phyloP scores from a whole-genome alignment of 1,140 invertebrate genomes.

The Sarcophaga bullata region DNA sequence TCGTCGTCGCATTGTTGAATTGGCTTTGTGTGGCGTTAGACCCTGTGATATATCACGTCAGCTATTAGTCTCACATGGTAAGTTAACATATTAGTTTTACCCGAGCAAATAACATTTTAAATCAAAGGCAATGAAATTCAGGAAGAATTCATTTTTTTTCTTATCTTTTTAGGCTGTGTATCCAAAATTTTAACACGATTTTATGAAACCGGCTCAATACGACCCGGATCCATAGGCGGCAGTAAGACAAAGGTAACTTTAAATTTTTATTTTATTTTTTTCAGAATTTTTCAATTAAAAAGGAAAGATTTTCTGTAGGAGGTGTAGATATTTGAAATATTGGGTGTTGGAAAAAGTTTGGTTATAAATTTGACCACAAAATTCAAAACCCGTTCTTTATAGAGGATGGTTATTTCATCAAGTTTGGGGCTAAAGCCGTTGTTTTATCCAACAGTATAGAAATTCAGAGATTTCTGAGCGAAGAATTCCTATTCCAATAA shows the following conservation, averaged over 20 bases:
- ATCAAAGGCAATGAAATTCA: not conserved
- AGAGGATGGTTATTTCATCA: no score
- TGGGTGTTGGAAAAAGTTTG: no score
- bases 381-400: no score
- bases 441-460: no score
- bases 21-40: conserved; percentile 89
- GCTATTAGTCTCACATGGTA: conserved; percentile 92
- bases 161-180: conserved; percentile 71
- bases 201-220: conserved; percentile 93
- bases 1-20: conserved; percentile 91
- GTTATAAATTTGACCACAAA: no score
- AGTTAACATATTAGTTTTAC: conserved; percentile 44
- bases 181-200: conserved; percentile 97
- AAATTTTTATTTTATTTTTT: not conserved
- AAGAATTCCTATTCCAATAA: no score
- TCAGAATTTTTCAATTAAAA: no score
- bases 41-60: conserved; percentile 97
- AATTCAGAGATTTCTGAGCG: no score
- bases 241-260: conserved; percentile 87
- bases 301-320: no score
- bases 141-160: not conserved
- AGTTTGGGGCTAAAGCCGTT: no score
- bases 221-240: conserved; percentile 89
- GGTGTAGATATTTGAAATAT: no score
- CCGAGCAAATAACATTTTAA: not conserved